Evolutionary conservation across 1,140 invertebrate species (phyloP), one percentile per base, ranked within the genome.

Genomic region (Lordiphosa stackelbergi): DNA sequence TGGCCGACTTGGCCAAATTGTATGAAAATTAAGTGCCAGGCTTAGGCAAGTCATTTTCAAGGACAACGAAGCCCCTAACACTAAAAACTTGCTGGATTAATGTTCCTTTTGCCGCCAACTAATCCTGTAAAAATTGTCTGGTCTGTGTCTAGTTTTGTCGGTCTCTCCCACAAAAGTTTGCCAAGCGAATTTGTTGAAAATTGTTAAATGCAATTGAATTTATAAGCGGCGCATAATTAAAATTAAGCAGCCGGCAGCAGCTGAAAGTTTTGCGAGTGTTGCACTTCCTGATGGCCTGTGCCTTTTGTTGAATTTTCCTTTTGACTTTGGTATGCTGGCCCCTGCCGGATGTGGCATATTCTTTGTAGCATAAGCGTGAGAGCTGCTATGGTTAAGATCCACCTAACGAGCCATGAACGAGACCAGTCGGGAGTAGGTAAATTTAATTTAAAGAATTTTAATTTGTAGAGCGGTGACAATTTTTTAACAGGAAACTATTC

Each of bases 191-290:
- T 69, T 52, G 59, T 65, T 79, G 73, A 72, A 69, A 83, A 81
- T 81, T 81, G 75, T 81, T 81, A 83, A 81, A 75, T 60, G 75
- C 68, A 81, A 81, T 81, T 81, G 75, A 81, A 81, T 81, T 81
- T 81, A 75, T 81, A 81, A 81, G 77, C 75, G 62, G 57, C 51
- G 72, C 75, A 83, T 81, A 81, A 81, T 81, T 81, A 81, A 81
- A 81, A 81, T 81, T 81, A 83, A 65, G 59, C 74, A 69, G 72
- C 66, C 73, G 63, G 66, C 72, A 35, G 10, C 62, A 66, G 35
- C 41, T 43, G 51, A 71, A 81, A 79, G 62, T 83, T 81, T 62
- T 53, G 71, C 71, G 60, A 83, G 59, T 72, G 55, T 75, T 70
- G 72, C 71, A 70, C 57, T 70, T 81, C 69, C 66, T 61, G 60